phyloP scores from a whole-genome alignment of 2,888 invertebrate genomes.

The Lamproptera curius region DNA sequence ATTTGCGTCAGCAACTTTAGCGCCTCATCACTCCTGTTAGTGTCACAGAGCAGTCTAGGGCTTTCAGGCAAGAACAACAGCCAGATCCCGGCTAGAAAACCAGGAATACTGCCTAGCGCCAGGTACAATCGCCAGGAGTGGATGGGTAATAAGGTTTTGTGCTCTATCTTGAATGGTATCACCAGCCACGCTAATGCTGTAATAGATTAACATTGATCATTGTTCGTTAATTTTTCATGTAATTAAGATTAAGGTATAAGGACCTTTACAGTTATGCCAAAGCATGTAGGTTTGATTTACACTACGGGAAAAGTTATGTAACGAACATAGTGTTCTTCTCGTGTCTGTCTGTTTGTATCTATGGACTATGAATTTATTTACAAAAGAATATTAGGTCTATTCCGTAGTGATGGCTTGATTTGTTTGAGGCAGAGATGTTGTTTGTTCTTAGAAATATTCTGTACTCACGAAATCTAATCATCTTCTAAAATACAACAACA shows the following conservation, averaged over 20 bases:
- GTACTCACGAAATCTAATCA: no score
- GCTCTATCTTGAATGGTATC: slow-evolving; percentile 71
- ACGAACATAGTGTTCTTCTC: no score
- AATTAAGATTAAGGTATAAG: no score
- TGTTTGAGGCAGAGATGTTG: no score
- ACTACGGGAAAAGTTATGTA: no score
- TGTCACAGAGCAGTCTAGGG: slow-evolving; percentile 81
- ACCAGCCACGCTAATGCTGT: slow-evolving; percentile 82
- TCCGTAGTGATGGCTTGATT: neutral
- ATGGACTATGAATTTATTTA: no score
- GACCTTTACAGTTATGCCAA: no score
- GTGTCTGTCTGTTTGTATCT: no score
- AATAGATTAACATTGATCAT: no score
- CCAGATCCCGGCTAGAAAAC: slow-evolving; percentile 78
- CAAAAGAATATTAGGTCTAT: neutral
- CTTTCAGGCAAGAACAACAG: slow-evolving; percentile 82
- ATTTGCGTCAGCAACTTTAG: slow-evolving; percentile 78
- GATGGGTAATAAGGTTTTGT: slow-evolving; percentile 59
- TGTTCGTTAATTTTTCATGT: no score
- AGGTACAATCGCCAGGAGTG: slow-evolving; percentile 86
- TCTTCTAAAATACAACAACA: neutral
- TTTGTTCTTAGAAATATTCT: no score
- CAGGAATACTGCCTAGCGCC: slow-evolving; percentile 81
- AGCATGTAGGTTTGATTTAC: no score
- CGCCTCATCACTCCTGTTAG: slow-evolving; percentile 77